Conservation (phyloP, 1,140 invertebrate genomes). For the Microvelia longipes region DNA sequence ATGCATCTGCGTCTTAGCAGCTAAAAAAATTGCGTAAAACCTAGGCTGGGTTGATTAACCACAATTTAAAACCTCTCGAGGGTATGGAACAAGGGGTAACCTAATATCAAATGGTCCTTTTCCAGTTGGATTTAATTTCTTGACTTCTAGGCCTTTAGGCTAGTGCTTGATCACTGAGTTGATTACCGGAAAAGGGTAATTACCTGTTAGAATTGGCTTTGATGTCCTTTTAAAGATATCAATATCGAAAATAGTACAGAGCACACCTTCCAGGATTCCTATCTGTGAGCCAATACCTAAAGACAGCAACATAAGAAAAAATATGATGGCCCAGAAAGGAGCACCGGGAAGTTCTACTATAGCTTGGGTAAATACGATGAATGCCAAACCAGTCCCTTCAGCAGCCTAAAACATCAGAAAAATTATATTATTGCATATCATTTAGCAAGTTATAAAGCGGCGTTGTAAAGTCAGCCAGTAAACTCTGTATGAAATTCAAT, state of each 20-base stretch:
- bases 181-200: too few species aligned
- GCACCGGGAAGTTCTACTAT: slow-evolving; percentile 77
- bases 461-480: too few species aligned
- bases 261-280: slow-evolving; percentile 80
- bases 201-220: slow-evolving; percentile 74
- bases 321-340: slow-evolving; percentile 83
- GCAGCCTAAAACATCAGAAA: slow-evolving; percentile 50
- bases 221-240: slow-evolving; percentile 73
- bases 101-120: too few species aligned
- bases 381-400: slow-evolving; percentile 83
- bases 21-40: too few species aligned
- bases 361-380: slow-evolving; percentile 82
- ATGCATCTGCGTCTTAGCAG: too few species aligned
- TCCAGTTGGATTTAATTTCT: too few species aligned
- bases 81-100: too few species aligned
- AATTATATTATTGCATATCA: neutral
- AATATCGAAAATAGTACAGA: slow-evolving; percentile 84
- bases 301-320: slow-evolving; percentile 82
- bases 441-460: neutral
- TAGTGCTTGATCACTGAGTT: too few species aligned
- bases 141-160: too few species aligned
- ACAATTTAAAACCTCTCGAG: too few species aligned
- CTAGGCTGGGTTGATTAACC: too few species aligned
- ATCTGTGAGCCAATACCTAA: slow-evolving; percentile 82
- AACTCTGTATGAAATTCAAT: too few species aligned